Base-by-base conservation (phyloP, 2,888 invertebrate species). In the Opisthograptis luteolata region DNA sequence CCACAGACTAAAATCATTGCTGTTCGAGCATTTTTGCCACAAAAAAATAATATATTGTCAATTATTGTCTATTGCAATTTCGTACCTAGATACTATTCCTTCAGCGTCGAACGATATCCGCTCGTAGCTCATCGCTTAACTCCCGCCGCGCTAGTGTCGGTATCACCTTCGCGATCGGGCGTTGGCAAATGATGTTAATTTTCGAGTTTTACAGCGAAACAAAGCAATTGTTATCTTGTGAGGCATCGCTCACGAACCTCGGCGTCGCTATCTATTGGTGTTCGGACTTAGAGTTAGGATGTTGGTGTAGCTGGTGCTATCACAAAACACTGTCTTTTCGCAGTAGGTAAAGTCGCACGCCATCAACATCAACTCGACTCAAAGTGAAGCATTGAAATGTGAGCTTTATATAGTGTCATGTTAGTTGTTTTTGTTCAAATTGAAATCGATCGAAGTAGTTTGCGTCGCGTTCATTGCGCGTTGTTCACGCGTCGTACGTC, bases 171-270 rank as follows among this genome's bases (percentile, higher is more conserved):
- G 64, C 79, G 74, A 87, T 87, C 87, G 82, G 77, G 78, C 84
- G 84, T 86, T 87, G 87, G 87, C 88, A 87, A 87, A 89, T 88
- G 87, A 87, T 87, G 88, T 87, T 88, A 89, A 89, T 87, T 88
- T 88, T 86, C 83, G 80, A 84, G 85, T 85, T 84, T 87, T 84
- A 84, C 87, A 87, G 79, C 84, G 86, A 87, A 87, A 87, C 87
- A 84, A 86, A 85, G 86, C 88, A 78, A 79, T 77, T 78, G 80
- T 74, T 88, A 88, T 88, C 88, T 76, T 60, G 57, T 51, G 69
- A 75, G 64, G 75, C 80, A 87, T 88, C 88, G 79, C 84, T 87
- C 88, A 88, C 88, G 88, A 88, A 83, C 74, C 68, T 58, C 64
- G 60, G 54, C 40, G 64, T 69, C 71, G 69, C 76, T 80, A 77